Conservation (phyloP, 2,797 vertebrate species). For the Manis javanica region DNA sequence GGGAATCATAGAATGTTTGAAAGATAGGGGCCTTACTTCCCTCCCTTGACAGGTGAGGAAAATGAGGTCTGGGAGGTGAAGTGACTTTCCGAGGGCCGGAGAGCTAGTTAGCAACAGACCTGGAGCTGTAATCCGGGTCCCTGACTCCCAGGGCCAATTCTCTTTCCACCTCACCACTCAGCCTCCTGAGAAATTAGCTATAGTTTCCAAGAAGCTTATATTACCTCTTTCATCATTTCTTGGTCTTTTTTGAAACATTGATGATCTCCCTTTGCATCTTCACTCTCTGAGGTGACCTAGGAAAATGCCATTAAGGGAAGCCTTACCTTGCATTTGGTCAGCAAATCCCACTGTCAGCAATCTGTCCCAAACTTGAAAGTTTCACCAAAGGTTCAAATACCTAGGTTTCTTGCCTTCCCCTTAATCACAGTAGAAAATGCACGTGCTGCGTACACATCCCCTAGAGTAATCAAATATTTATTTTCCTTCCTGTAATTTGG, state of each 20-base stretch:
- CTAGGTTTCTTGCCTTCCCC: background rate
- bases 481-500: slow-evolving; percentile 62
- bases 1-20: background rate
- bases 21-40: background rate
- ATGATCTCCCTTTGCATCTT: background rate
- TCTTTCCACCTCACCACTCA: background rate
- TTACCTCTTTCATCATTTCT: slow-evolving; percentile 33
- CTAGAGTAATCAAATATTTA: slow-evolving; percentile 50
- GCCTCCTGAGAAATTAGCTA: slow-evolving; percentile 12
- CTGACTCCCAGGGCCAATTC: slow-evolving; percentile 39
- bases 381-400: background rate
- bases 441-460: slow-evolving; percentile 67
- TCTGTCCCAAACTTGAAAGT: background rate
- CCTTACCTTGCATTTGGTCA: background rate
- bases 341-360: background rate
- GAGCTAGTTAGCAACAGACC: background rate
- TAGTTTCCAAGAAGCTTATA: background rate
- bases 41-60: background rate
- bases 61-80: background rate
- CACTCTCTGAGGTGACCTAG: background rate
- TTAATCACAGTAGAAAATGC: slow-evolving; percentile 57
- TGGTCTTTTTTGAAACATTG: background rate
- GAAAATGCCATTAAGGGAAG: background rate
- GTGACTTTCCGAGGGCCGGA: background rate
- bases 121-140: background rate